Evolutionary conservation across 2,888 invertebrate species (phyloP).

Genomic region (Plemyria rubiginata): DNA sequence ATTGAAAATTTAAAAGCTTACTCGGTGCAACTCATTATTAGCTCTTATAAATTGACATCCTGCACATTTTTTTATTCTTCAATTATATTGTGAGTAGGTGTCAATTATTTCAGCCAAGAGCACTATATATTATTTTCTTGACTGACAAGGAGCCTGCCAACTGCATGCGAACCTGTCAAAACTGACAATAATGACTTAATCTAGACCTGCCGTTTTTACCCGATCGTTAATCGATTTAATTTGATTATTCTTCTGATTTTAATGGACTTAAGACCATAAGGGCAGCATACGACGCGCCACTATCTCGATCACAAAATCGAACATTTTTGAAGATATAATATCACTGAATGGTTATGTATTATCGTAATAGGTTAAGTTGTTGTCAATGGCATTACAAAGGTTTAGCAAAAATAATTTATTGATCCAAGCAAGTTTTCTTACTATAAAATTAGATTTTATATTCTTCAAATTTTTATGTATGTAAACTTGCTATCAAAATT

Average conservation of each 20-base stretch:
- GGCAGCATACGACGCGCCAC: too few species aligned
- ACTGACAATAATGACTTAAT: constrained; percentile 57
- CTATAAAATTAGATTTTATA: too few species aligned
- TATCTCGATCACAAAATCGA: too few species aligned
- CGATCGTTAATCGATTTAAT: constrained; percentile 63
- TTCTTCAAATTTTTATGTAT: too few species aligned
- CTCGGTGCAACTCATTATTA: constrained; percentile 7
- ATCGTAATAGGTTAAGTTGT: too few species aligned
- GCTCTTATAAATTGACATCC: constrained; percentile 11
- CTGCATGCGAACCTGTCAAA: constrained; percentile 47
- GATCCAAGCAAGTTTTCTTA: too few species aligned
- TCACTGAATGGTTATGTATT: too few species aligned
- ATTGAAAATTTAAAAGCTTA: constrained; percentile 1
- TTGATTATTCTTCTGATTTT: constrained; percentile 57
- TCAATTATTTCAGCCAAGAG: constrained; percentile 28
- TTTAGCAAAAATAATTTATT: too few species aligned
- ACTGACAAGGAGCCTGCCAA: constrained; percentile 36
- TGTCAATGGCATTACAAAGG: too few species aligned
- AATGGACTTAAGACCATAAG: constrained; percentile 54
- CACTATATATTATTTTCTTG: constrained; percentile 34
- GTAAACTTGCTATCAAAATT: too few species aligned
- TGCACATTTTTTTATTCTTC: constrained; percentile 21
- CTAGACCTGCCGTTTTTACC: constrained; percentile 57
- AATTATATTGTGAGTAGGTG: constrained; percentile 21
- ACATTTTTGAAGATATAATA: too few species aligned